phyloP scores from a whole-genome alignment of 2,113 vertebrate genomes.

The Phylloscopus trochiloides region DNA sequence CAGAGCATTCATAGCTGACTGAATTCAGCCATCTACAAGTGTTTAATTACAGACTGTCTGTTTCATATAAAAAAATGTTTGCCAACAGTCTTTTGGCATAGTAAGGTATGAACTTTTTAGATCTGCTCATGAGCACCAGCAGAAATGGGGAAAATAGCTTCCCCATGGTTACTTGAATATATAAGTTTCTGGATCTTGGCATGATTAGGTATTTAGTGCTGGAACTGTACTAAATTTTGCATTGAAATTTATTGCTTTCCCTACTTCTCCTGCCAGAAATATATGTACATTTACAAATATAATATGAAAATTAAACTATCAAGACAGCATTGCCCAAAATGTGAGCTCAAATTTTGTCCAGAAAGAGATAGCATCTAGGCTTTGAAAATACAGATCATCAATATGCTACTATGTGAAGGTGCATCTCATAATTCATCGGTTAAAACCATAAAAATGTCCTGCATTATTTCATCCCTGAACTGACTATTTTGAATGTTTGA shows the following conservation, averaged over 20 bases:
- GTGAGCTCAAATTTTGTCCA: neutral
- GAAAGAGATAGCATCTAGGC: neutral
- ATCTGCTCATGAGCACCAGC: neutral
- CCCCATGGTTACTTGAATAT: neutral
- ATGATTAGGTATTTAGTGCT: neutral
- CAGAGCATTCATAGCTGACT: constrained; percentile 34
- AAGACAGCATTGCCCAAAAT: neutral
- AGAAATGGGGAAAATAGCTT: constrained; percentile 1
- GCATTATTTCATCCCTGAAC: neutral
- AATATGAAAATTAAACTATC: neutral
- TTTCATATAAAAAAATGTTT: constrained; percentile 56
- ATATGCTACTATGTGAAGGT: neutral
- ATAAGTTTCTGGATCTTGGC: neutral
- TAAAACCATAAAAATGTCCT: neutral
- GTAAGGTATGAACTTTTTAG: constrained; percentile 31
- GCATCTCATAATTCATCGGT: neutral
- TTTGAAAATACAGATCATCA: neutral
- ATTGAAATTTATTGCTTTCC: neutral
- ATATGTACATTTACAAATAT: neutral
- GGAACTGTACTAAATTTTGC: neutral
- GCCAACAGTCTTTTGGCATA: constrained; percentile 57
- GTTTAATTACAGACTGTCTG: constrained; percentile 63
- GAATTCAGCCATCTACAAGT: constrained; percentile 30
- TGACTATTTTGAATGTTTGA: neutral
- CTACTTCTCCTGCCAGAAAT: neutral